Evolutionary conservation across 2,113 vertebrate species (phyloP), one percentile per base, ranked within the genome.

Genomic region (Lagopus muta): DNA sequence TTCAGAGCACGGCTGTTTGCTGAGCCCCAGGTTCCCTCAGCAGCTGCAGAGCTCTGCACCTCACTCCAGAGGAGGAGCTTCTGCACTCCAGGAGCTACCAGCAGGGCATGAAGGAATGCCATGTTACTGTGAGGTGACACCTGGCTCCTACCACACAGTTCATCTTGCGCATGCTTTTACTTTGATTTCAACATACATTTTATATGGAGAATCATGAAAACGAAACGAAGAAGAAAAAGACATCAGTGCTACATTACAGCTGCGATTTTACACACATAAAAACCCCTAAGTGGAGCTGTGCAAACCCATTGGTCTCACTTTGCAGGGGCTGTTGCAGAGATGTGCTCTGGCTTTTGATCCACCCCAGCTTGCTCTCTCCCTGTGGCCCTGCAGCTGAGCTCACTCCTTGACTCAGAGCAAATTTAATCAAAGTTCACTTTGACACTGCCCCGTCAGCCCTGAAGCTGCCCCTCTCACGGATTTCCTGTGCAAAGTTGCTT

Each of bases 261-360:
- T 86, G 85, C 72, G 77, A 55, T 91, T 82, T 95, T 77, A 65
- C 75, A 78, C 86, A 43, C 84, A 45, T 83, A 70, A 89, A 92
- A 89, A 82, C 82, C 90, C 82, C n/a, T 38, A 16, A 77, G 88
- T 8, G 7, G 60, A 50, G 82, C 86, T 89, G 89, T 94, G 83
- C 34, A 47, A 94, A 64, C 87, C 18, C 95, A 94, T 95, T 83
- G 89, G 92, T 93, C 71, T 93, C 94, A 91, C 92, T 95, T 87
- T 69, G 47, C 47, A 38, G 81, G 69, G 74, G 64, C 48, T 88
- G 36, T 62, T 25, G 85, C 72, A 34, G 43, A 72, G 81, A 89
- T 94, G 92, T 36, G 77, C 74, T 92, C 55, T 7, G 81, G 70
- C 72, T 93, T 45, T 86, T 47, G 85, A 70, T 90, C 52, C 67